A percentile compares a stretch with the other conserved stretches of the same genome.
These are phyloP conservation scores for Melipona beecheii DNA, from an alignment of 2,888 invertebrate genomes.

Conservation along the genomic window DNA sequence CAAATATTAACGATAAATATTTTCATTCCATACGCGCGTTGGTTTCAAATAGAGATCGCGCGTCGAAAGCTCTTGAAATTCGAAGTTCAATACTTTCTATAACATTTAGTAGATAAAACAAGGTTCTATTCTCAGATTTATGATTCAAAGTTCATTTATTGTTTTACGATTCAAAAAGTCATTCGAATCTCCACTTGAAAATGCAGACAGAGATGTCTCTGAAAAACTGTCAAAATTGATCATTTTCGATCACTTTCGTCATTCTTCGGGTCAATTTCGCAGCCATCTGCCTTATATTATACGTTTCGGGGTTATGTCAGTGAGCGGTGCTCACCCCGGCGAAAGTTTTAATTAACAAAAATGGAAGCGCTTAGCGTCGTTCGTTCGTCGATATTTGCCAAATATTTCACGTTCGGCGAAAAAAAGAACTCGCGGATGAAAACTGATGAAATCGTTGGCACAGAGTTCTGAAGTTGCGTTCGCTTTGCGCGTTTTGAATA, in stretches of 20 bases:
- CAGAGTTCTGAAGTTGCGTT: neutral
- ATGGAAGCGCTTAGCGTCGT: neutral
- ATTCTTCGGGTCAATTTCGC: neutral
- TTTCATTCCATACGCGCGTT: too few species aligned
- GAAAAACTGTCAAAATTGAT: too few species aligned
- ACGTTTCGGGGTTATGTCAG: constrained; percentile 13
- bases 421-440: neutral
- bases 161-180: too few species aligned
- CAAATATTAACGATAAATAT: too few species aligned
- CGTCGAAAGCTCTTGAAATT: too few species aligned
- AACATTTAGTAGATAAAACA: too few species aligned
- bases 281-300: neutral
- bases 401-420: neutral
- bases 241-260: neutral
- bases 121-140: too few species aligned
- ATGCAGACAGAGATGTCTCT: too few species aligned
- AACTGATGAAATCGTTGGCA: neutral
- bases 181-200: too few species aligned
- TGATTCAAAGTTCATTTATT: too few species aligned
- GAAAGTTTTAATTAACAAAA: constrained; percentile 55
- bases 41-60: too few species aligned
- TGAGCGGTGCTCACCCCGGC: neutral
- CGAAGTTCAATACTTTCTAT: too few species aligned
- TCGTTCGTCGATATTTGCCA: neutral
- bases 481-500: neutral